Conservation (phyloP, 1,140 invertebrate species). For the Oscheius sp. region DNA sequence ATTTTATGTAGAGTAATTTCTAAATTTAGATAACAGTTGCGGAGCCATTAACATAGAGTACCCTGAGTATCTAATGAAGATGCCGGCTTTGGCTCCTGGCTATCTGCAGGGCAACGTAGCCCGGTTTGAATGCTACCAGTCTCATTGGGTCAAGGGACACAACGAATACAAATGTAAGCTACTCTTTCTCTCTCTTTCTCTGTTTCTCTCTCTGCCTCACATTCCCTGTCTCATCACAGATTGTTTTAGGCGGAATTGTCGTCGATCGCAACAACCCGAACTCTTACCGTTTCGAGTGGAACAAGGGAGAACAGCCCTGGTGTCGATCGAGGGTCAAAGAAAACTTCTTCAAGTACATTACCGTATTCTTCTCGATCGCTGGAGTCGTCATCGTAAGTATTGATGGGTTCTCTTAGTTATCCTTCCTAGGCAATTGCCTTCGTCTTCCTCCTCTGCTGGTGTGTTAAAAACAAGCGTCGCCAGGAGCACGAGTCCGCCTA, state of each 20-base stretch:
- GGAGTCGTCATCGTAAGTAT: conserved; percentile 3
- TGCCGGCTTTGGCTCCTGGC: conserved; percentile 51
- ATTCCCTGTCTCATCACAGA: neutral
- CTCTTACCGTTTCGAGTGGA: conserved; percentile 58
- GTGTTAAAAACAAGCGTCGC: conserved; percentile 28
- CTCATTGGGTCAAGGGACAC: conserved; percentile 60
- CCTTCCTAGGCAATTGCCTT: conserved; percentile 29
- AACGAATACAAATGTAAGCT: conserved; percentile 59
- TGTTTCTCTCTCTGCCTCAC: no score
- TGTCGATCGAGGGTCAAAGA: conserved; percentile 59
- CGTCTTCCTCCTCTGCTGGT: conserved; percentile 41
- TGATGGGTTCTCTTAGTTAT: neutral
- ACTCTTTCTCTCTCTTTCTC: no score
- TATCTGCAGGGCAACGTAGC: conserved; percentile 59
- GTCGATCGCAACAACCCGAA: conserved; percentile 49
- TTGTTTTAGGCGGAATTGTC: conserved; percentile 44
- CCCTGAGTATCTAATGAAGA: conserved; percentile 59
- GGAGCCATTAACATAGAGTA: conserved; percentile 61
- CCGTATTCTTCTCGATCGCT: conserved; percentile 44
- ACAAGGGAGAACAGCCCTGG: conserved; percentile 57
- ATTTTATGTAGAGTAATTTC: conserved; percentile 14
- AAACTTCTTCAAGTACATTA: conserved; percentile 57
- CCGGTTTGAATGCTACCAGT: conserved; percentile 60
- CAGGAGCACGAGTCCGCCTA: conserved; percentile 5
- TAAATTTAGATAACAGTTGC: conserved; percentile 59